Percentiles rank a stretch among this genome's conserved stretches.
These are phyloP conservation scores for Muntiacus muntjak DNA, from an alignment of 2,113 vertebrate species.

Conservation along the genomic window DNA sequence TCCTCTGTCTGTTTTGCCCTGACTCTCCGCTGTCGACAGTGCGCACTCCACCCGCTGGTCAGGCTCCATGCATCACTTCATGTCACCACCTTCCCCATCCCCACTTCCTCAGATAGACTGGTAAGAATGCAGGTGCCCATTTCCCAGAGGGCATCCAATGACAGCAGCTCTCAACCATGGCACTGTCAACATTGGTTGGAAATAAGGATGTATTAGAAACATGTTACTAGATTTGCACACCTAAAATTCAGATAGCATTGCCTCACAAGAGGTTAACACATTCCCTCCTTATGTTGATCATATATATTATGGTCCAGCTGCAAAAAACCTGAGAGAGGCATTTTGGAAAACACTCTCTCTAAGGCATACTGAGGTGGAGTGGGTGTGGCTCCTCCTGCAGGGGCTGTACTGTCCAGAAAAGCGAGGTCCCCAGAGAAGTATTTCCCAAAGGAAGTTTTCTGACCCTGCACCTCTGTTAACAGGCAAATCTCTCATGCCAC, in stretches of 20 bases:
- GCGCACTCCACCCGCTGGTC: rapidly evolving
- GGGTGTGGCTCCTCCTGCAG: not conserved
- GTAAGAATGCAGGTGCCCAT: not conserved
- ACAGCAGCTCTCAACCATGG: not conserved
- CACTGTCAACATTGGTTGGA: not conserved
- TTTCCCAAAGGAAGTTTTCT: not conserved
- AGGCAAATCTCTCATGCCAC: not conserved
- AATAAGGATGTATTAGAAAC: not conserved
- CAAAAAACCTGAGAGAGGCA: not conserved
- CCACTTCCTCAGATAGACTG: not conserved
- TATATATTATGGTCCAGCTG: not conserved
- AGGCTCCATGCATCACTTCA: not conserved
- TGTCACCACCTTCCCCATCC: not conserved
- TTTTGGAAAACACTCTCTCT: not conserved
- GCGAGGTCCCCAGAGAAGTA: not conserved
- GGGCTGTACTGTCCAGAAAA: not conserved
- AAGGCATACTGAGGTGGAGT: not conserved
- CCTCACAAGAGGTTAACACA: rapidly evolving
- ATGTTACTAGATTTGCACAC: not conserved
- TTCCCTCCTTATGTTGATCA: not conserved
- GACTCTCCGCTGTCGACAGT: too few species aligned
- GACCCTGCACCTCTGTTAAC: not conserved
- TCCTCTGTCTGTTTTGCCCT: not conserved
- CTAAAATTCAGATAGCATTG: not conserved
- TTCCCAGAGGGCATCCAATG: not conserved